Conservation (phyloP, 2,113 vertebrate genomes). For the Gobius niger region DNA sequence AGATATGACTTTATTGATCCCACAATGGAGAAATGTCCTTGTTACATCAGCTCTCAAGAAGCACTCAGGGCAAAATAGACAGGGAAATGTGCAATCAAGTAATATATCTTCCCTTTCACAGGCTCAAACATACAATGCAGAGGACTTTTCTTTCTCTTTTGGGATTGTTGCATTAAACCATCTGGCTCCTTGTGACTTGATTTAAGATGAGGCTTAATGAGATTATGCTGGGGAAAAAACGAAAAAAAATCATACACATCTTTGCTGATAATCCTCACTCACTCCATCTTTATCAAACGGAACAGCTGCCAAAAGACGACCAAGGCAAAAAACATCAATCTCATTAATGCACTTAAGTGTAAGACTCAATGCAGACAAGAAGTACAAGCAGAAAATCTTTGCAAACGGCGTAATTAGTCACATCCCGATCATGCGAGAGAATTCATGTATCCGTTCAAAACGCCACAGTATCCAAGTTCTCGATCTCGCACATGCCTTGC, state of each 20-base stretch:
- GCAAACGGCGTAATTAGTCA: not conserved
- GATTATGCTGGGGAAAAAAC: too few relatives aligned
- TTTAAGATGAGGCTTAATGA: not conserved
- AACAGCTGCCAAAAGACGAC: conserved; percentile 29
- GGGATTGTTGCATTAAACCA: not conserved
- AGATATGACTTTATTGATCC: too few relatives aligned
- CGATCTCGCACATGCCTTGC: conserved; percentile 26
- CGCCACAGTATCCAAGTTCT: conserved; percentile 12
- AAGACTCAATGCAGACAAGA: too few relatives aligned
- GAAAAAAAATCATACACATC: conserved; percentile 1
- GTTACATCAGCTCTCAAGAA: too few relatives aligned
- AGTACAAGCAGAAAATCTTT: not conserved
- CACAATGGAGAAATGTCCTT: too few relatives aligned
- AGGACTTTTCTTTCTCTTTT: not conserved
- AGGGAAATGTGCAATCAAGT: too few relatives aligned
- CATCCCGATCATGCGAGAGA: not conserved
- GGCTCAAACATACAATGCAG: not conserved
- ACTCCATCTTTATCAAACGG: conserved; percentile 42
- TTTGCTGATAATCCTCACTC: conserved; percentile 24
- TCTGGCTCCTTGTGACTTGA: not conserved
- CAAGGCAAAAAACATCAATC: not conserved
- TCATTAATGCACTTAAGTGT: too few relatives aligned
- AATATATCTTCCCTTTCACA: too few relatives aligned
- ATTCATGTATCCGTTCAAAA: not conserved
- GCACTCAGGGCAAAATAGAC: too few relatives aligned